Evolutionary conservation across 2,797 vertebrate genomes (phyloP).

Genomic region (Micropoecilia bifurca): DNA sequence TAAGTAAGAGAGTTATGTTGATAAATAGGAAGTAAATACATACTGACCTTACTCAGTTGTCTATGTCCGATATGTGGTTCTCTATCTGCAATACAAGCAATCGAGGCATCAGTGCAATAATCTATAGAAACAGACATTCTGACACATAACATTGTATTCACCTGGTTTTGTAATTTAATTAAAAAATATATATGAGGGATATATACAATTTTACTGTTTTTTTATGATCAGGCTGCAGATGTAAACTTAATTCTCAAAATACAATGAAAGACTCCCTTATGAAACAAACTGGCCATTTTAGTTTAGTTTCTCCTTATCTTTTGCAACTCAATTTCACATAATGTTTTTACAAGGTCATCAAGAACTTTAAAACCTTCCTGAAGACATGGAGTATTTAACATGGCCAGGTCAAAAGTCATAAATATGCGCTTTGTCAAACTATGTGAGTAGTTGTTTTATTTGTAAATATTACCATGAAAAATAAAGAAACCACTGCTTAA

Average conservation of each 20-base stretch:
- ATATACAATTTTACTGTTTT: background rate
- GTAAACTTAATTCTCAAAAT: background rate
- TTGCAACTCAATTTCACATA: background rate
- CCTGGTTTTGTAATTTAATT: background rate
- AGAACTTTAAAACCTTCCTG: background rate
- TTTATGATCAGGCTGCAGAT: background rate
- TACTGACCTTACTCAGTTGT: conserved; percentile 82
- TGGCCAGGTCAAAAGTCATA: background rate
- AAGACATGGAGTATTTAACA: background rate
- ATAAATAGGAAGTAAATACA: conserved; percentile 42
- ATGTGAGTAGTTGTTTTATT: background rate
- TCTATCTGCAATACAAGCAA: conserved; percentile 75
- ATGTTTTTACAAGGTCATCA: background rate
- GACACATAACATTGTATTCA: background rate
- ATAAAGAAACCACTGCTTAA: background rate
- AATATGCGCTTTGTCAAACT: background rate
- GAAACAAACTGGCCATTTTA: background rate
- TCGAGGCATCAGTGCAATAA: conserved; percentile 2
- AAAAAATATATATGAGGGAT: background rate
- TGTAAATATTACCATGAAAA: background rate
- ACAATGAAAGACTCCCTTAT: background rate
- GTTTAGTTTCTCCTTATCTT: background rate
- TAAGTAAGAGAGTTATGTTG: background rate
- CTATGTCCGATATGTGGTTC: conserved; percentile 81
- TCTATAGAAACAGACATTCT: background rate